A percentile compares a stretch with the other conserved stretches of the same genome.
Evolutionary conservation across 1,140 invertebrate species (phyloP).

Genomic region (Leptoteleia sp.): DNA sequence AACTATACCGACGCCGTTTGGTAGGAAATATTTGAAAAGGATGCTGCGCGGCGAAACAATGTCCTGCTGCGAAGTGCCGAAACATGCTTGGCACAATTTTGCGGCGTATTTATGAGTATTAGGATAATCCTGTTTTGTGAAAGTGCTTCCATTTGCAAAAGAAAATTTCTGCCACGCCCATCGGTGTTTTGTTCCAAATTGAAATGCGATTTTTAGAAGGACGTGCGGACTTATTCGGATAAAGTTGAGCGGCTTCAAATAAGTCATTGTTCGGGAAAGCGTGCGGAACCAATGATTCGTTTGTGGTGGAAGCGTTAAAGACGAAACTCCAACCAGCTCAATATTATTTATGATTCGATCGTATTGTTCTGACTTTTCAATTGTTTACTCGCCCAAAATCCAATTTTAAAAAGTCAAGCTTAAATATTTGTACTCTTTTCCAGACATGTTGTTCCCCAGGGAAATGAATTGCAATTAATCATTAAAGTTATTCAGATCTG

Average conservation of each 20-base stretch:
- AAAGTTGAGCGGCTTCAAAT: background rate
- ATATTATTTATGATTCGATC: constrained; percentile 51
- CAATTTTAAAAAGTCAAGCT: constrained; percentile 28
- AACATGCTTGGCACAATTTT: constrained; percentile 58
- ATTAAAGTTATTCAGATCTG: too few relatives aligned
- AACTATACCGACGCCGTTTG: constrained; percentile 1
- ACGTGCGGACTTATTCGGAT: constrained; percentile 7
- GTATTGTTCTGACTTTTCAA: constrained; percentile 39
- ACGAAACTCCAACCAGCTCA: constrained; percentile 21
- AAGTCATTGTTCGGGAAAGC: constrained; percentile 34
- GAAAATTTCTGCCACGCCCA: constrained; percentile 24
- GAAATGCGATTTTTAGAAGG: constrained; percentile 7
- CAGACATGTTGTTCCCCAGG: background rate
- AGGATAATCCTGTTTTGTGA: constrained; percentile 70
- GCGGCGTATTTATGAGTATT: constrained; percentile 68
- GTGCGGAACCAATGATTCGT: constrained; percentile 35
- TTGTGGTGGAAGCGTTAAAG: constrained; percentile 18
- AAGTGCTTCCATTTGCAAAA: constrained; percentile 44
- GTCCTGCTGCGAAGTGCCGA: constrained; percentile 28
- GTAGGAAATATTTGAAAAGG: constrained; percentile 5
- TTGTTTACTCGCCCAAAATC: constrained; percentile 29
- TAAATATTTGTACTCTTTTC: constrained; percentile 12
- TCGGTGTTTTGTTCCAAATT: constrained; percentile 5
- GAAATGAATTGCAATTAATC: constrained; percentile 34
- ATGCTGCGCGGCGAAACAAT: constrained; percentile 8